phyloP scores from a whole-genome alignment of 2,797 vertebrate species.

The Malurus splendens region DNA sequence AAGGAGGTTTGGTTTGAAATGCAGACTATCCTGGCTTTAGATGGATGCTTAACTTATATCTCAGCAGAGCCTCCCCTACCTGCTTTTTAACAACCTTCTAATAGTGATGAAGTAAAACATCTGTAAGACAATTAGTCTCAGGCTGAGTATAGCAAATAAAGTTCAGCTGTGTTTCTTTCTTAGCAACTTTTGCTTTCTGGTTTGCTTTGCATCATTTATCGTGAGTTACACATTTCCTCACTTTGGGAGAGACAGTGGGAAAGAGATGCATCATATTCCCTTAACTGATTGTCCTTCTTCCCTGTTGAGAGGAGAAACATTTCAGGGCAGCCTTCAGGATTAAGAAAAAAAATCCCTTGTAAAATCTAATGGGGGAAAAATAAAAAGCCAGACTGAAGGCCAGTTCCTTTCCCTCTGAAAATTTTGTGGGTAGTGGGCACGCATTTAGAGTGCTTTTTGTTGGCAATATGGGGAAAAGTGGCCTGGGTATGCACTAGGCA shows the following conservation, averaged over 20 bases:
- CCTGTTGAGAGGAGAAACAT: not conserved
- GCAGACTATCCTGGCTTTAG: not conserved
- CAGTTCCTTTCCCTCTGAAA: not conserved
- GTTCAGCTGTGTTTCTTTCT: not conserved
- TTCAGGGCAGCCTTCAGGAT: not conserved
- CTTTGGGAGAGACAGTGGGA: not conserved
- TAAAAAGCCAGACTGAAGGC: not conserved
- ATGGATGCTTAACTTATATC: not conserved
- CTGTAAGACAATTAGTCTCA: not conserved
- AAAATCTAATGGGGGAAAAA: not conserved
- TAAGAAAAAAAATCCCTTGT: not conserved
- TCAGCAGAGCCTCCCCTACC: not conserved
- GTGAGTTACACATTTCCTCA: not conserved
- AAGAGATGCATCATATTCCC: not conserved
- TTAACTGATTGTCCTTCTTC: not conserved
- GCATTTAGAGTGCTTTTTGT: not conserved
- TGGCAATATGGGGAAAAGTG: not conserved
- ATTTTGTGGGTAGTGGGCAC: not conserved
- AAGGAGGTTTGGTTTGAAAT: not conserved
- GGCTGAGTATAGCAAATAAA: not conserved
- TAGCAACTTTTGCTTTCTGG: not conserved
- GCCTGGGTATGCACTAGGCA: fast-evolving
- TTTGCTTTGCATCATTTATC: not conserved
- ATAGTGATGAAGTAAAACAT: not conserved
- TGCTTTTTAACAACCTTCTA: not conserved